phyloP scores from a whole-genome alignment of 2,797 vertebrate genomes.

The Sebastes elongatus region DNA sequence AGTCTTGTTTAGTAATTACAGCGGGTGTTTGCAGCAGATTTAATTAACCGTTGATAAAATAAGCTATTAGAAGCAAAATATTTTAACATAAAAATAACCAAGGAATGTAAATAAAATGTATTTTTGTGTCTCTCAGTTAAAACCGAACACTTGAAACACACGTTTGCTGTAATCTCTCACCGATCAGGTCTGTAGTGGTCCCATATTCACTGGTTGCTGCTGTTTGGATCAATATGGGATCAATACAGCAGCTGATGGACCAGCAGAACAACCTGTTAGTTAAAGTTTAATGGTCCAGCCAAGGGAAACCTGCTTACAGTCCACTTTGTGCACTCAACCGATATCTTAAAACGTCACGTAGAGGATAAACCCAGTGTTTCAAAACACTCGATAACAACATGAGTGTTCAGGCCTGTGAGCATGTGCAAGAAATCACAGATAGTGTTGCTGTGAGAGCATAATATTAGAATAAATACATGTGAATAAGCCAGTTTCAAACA shows the following conservation, averaged over 20 bases:
- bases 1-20: too few relatives aligned
- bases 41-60: not conserved
- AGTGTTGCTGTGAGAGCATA: not conserved
- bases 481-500: not conserved
- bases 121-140: not conserved
- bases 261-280: conserved; percentile 45
- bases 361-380: not conserved
- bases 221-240: conserved; percentile 53
- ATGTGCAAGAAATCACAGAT: not conserved
- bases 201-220: conserved; percentile 18
- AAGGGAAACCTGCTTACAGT: not conserved
- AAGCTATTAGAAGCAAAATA: not conserved
- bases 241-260: conserved; percentile 61
- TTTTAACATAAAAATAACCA: not conserved
- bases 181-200: not conserved
- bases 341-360: not conserved
- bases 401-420: not conserved
- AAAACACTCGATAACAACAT: not conserved
- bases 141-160: not conserved
- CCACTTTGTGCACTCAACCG: not conserved
- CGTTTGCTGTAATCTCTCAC: not conserved
- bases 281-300: conserved; percentile 23
- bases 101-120: not conserved
- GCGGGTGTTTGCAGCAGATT: not conserved
- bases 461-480: not conserved